Evolutionary conservation across 2,113 vertebrate genomes (phyloP).

Genomic region (Oenanthe melanoleuca): DNA sequence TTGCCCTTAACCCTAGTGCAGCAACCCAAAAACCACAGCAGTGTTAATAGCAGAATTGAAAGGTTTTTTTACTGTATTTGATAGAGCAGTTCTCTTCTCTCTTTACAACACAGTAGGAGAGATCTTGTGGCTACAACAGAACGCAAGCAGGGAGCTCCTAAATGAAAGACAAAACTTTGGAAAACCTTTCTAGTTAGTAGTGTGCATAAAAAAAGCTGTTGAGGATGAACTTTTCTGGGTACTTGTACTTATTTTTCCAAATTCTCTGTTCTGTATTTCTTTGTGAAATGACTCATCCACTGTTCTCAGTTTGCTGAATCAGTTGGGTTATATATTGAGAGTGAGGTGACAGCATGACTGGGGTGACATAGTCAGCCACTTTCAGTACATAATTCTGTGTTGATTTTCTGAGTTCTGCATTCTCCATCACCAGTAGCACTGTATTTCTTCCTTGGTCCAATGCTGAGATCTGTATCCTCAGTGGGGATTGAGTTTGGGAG

Average conservation of each 20-base stretch:
- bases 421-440: not conserved
- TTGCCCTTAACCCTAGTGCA: slow-evolving; percentile 3
- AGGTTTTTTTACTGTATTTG: not conserved
- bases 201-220: not conserved
- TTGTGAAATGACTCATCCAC: not conserved
- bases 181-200: not conserved
- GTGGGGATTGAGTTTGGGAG: not conserved
- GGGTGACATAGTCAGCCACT: not conserved
- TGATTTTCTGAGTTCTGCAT: not conserved
- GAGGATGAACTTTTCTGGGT: not conserved
- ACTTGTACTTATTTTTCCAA: not conserved
- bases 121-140: not conserved
- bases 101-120: not conserved
- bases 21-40: not conserved
- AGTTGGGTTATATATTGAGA: not conserved
- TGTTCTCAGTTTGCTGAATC: not conserved
- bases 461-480: not conserved
- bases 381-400: not conserved
- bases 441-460: not conserved
- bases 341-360: not conserved
- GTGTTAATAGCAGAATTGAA: not conserved
- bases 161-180: not conserved
- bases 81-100: not conserved
- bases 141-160: not conserved
- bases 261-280: not conserved